phyloP scores from a whole-genome alignment of 2,113 vertebrate species.

The Epinephelus lanceolatus region DNA sequence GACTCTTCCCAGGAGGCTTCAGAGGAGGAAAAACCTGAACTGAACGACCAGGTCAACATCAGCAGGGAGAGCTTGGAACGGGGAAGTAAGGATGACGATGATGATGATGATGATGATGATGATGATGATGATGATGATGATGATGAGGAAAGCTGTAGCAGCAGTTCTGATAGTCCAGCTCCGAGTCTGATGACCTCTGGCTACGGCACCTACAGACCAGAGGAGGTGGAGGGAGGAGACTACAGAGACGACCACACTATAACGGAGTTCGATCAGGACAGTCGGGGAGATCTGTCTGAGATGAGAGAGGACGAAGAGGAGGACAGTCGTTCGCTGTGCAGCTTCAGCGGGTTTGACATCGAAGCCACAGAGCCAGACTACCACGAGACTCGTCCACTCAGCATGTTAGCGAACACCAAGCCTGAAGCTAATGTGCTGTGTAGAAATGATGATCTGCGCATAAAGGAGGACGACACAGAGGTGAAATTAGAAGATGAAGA shows the following conservation, averaged over 20 bases:
- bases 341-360: slow-evolving; percentile 32
- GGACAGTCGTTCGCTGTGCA: slow-evolving; percentile 20
- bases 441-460: background rate
- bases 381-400: background rate
- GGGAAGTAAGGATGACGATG: background rate
- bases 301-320: slow-evolving; percentile 49
- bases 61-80: background rate
- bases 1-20: background rate
- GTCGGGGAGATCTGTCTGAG: slow-evolving; percentile 58
- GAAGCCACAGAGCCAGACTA: slow-evolving; percentile 6
- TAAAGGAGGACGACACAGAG: background rate
- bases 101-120: background rate
- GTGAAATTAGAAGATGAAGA: background rate
- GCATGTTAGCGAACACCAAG: background rate
- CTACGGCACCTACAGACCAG: slow-evolving; percentile 76
- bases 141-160: slow-evolving; percentile 5
- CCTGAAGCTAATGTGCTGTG: rapidly evolving
- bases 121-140: background rate
- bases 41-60: background rate
- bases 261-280: slow-evolving; percentile 65
- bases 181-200: slow-evolving; percentile 79
- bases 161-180: slow-evolving; percentile 57
- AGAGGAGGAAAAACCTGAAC: slow-evolving; percentile 13
- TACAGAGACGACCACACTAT: slow-evolving; percentile 67
- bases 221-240: slow-evolving; percentile 68